Base-by-base conservation (phyloP, 1,140 invertebrate species). In the Triops longicaudatus region DNA sequence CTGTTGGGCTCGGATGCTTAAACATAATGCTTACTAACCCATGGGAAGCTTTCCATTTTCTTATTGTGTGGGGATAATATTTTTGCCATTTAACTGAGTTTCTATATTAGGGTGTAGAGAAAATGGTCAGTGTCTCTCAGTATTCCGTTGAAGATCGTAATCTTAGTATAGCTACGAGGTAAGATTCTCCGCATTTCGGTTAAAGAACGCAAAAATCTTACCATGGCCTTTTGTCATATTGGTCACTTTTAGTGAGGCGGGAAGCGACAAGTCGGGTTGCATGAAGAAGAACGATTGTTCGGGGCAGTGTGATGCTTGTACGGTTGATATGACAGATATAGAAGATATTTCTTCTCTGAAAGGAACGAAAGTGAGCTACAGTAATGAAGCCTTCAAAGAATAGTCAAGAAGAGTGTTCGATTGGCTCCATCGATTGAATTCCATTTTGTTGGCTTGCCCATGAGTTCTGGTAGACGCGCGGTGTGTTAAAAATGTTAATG, bases 231-330 rank as follows among this genome's bases (percentile, higher is more conserved):
- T 14, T n/a, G 22, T 0, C 6, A 6, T 17, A 4, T 17, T 63
- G 5, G 14, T 22, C 22, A 0, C 17, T 17, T 63, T n/a, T 14
- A 63, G 50, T 63, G 50, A 63, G 5, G 6, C 14, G 50, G 50
- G 50, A 63, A 63, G 50, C 2, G 50, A 22, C 50, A 63, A 63
- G 0, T 63, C 50, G 50, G 50, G 50, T 17, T 63, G 50, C 22
- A 63, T 63, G 50, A 63, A 63, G 17, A 63, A 63, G 50, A 63
- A 63, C 2, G 50, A 63, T 22, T 63, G 50, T 2, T 12, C 50
- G 17, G 50, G 50, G 50, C 50, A 63, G 9, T 63, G 50, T 63
- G 50, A 63, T 63, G 50, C 50, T 63, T 63, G 50, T 63, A 63
- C 50, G 7, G 50, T 63, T 5, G 50, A 63, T 6, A 63, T 63